Base-by-base conservation (phyloP, 2,797 vertebrate species). In the Erpetoichthys calabaricus region DNA sequence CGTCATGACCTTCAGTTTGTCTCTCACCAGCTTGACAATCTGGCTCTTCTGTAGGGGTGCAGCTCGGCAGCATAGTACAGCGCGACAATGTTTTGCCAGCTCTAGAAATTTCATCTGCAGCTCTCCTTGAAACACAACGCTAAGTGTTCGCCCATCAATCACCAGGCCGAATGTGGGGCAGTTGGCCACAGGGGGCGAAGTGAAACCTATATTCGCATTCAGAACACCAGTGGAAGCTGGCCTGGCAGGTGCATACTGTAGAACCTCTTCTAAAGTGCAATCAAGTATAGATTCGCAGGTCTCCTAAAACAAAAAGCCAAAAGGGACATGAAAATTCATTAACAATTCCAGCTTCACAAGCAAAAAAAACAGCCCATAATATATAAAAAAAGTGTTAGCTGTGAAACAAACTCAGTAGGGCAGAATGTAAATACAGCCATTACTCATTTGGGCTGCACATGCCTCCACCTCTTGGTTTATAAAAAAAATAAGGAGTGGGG, bases 11-110 rank as follows among this genome's bases (percentile, higher is more conserved):
- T 75, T 73, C 4, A 95, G 73, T 56, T 78, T 83, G 53, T 86
- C 78, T 25, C 82, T 79, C 56, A 93, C 64, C 1, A 94, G 68
- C 67, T 85, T 90, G 66, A 94, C 91, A 47, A 95, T 83, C 62
- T 67, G 67, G 67, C 89, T 89, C 73, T 97, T 99, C 73, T 97
- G 93, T 5, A 94, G 76, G 0, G 94, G 94, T 0, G 91, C 97
- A 55, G 76, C 82, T 43, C 91, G 77, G 59, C 95, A 98, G 75
- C 95, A 99, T 43, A 98, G 74, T 59, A 98, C 88, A 0, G 90
- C 77, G 42, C 73, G 82, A 67, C 91, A 94, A 60, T 65, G 72
- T 61, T 56, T 77, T 0, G 82, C 76, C 68, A 98, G 61, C 1
- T 81, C 83, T 65, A 99, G 65, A 3, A 99, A 88, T 58, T 82